Conservation (phyloP, 1,140 invertebrate species). For the Psilanteris sp. region DNA sequence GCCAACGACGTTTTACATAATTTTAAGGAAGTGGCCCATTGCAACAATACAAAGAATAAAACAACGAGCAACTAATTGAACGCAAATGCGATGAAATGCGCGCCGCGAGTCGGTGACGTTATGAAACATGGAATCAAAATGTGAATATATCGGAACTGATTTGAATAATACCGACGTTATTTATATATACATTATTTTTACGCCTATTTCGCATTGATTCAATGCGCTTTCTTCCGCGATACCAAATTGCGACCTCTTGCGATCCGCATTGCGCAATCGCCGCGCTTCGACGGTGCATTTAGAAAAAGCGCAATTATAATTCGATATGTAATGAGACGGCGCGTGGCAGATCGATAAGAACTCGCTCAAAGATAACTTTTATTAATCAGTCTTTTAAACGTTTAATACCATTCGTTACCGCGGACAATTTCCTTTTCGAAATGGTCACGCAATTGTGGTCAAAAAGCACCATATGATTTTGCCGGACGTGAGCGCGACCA, state of each 20-base stretch:
- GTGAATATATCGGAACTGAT: constrained; percentile 17
- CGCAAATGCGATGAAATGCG: constrained; percentile 22
- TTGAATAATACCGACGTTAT: not conserved
- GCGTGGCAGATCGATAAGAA: too few species aligned
- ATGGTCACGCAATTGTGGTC: constrained; percentile 30
- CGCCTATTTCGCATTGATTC: not conserved
- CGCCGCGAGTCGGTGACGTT: constrained; percentile 27
- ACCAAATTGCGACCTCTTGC: too few species aligned
- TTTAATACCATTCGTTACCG: constrained; percentile 30
- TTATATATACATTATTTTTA: not conserved
- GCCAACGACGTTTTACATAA: constrained; percentile 52
- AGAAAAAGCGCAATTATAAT: too few species aligned
- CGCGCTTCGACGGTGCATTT: too few species aligned
- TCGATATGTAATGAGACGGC: too few species aligned
- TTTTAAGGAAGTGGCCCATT: constrained; percentile 39
- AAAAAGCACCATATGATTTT: constrained; percentile 43
- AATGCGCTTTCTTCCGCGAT: too few species aligned
- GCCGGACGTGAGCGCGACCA: constrained; percentile 23
- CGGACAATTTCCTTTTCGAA: constrained; percentile 54
- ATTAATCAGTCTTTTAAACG: constrained; percentile 13
- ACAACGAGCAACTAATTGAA: constrained; percentile 22
- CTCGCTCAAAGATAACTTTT: too few species aligned
- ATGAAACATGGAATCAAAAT: constrained; percentile 27
- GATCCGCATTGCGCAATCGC: too few species aligned
- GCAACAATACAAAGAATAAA: constrained; percentile 19